These are phyloP conservation scores for Sebastes schlegelii DNA, from an alignment of 2,113 vertebrate species.

Conservation along the genomic window DNA sequence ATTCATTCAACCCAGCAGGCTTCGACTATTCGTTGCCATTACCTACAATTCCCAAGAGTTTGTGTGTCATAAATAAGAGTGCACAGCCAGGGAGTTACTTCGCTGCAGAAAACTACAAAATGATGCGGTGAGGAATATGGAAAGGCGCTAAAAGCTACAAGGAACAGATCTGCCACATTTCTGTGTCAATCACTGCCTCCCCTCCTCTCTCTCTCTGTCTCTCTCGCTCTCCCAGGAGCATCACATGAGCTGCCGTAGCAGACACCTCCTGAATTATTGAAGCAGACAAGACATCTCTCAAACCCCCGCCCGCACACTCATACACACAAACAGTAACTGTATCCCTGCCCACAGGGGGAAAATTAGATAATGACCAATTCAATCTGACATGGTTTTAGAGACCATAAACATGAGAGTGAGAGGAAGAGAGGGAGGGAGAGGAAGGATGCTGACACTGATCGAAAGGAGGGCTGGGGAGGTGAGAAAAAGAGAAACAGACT, in stretches of 20 bases:
- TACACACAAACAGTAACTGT: slow-evolving; percentile 63
- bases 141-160: slow-evolving; percentile 53
- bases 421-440: slow-evolving; percentile 16
- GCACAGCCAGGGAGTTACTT: slow-evolving; percentile 15
- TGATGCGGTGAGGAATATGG: slow-evolving; percentile 38
- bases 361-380: slow-evolving; percentile 79
- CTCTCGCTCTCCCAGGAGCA: slow-evolving; percentile 45
- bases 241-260: slow-evolving; percentile 62
- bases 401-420: slow-evolving; percentile 68
- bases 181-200: slow-evolving; percentile 27
- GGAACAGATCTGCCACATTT: slow-evolving; percentile 47
- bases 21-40: slow-evolving; percentile 18
- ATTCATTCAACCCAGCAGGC: slow-evolving; percentile 36
- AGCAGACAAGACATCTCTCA: slow-evolving; percentile 74
- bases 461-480: slow-evolving; percentile 33
- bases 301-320: slow-evolving; percentile 42
- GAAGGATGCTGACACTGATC: slow-evolving; percentile 52
- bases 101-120: slow-evolving; percentile 48
- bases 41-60: slow-evolving; percentile 44
- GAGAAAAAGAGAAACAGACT: slow-evolving; percentile 48
- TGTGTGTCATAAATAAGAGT: slow-evolving; percentile 44
- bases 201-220: not conserved
- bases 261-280: slow-evolving; percentile 81
- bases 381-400: slow-evolving; percentile 76
- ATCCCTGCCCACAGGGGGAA: slow-evolving; percentile 61